Evolutionary conservation across 2,888 invertebrate genomes (phyloP).

Genomic region (Bombylius major): DNA sequence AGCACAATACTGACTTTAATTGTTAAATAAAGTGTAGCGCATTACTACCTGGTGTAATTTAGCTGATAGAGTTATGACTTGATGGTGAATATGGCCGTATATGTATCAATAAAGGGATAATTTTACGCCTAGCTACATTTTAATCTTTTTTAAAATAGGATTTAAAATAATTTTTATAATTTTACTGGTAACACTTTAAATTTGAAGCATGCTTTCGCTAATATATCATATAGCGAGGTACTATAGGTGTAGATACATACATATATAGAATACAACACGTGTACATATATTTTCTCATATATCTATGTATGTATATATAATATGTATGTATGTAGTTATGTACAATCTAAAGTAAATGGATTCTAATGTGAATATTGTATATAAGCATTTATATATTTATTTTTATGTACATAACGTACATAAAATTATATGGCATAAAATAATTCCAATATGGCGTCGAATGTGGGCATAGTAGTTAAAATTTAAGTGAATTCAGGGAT

Average conservation of each 20-base stretch:
- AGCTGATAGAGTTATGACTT: too few species aligned
- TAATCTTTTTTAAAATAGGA: too few species aligned
- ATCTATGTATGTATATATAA: background rate
- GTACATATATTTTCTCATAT: background rate
- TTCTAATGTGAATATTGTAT: conserved; percentile 7
- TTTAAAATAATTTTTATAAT: background rate
- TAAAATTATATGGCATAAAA: conserved; percentile 8
- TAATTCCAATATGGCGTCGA: conserved; percentile 19
- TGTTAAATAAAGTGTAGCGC: too few species aligned
- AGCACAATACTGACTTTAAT: too few species aligned
- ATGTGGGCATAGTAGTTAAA: conserved; percentile 10
- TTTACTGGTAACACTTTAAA: background rate
- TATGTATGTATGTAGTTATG: background rate
- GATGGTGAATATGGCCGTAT: too few species aligned
- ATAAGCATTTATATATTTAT: background rate
- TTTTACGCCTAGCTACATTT: too few species aligned
- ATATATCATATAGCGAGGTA: background rate
- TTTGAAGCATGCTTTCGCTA: background rate
- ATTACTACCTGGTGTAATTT: too few species aligned
- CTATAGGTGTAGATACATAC: too few species aligned
- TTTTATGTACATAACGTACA: background rate
- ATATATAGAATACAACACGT: background rate
- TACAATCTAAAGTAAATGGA: conserved; percentile 1
- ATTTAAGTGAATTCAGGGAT: conserved; percentile 10
- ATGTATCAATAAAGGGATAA: too few species aligned